Evolutionary conservation across 2,113 vertebrate genomes (phyloP), one percentile per base, ranked within the genome.

Genomic region (Otus sunia): DNA sequence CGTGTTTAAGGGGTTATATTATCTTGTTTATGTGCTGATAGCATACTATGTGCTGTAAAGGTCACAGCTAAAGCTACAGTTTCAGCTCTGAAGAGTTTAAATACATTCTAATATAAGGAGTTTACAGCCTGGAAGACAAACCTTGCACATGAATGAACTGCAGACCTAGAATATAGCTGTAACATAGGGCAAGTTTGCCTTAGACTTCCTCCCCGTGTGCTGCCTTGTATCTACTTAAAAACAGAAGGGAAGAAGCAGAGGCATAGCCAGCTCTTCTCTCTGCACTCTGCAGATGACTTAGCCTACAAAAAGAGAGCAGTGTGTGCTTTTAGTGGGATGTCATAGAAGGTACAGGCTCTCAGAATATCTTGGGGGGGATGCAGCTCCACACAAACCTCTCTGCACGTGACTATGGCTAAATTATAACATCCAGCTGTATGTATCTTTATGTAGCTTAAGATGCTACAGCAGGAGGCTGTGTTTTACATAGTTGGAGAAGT

Each of bases 31-130:
- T 66, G 58, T 80, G 78, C 79, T 92, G 78, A 55, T 80, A 2
- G 16, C 83, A 15, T 63, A 36, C 55, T 55, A 2, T 45, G 72
- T 43, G 63, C 90, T 74, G 36, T 39, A 88, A 94, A 97, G 88
- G 92, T 95, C 96, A 92, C 75, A 49, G 90, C 67, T 47, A 34
- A 92, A 81, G 87, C 89, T 96, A 64, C 76, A 25, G 69, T 84
- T 91, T 89, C 84, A 91, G 17, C 73, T 85, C 43, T 6, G 10
- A 30, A 7, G 76, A 13, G 39, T 59, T 91, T 11, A 52, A 89
- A 56, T 81, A 10, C 60, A 6, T 64, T 78, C 82, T 80, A 34
- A 37, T 36, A 16, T 5, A 16, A 32, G 47, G 32, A 77, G 30
- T 59, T 90, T 47, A 9, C 68, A 59, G 55, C 14, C 63, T 67